phyloP scores from a whole-genome alignment of 2,797 vertebrate genomes.

The Eulemur rubriventer region DNA sequence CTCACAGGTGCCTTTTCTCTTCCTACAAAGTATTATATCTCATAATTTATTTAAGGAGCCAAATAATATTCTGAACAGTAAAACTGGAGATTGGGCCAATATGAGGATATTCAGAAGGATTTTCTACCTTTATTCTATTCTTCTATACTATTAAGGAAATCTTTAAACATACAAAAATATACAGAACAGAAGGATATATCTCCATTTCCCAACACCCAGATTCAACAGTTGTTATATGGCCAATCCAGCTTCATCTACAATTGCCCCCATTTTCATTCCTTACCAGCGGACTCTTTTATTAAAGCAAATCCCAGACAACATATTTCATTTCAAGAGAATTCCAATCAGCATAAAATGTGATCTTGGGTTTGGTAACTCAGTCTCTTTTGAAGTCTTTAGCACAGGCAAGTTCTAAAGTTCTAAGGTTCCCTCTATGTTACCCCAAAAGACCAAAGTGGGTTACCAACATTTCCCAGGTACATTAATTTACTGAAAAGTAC shows the following conservation, averaged over 20 bases:
- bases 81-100: neutral
- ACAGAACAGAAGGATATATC: neutral
- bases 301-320: slow-evolving; percentile 2
- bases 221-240: neutral
- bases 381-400: neutral
- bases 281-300: neutral
- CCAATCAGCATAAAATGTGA: neutral
- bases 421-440: neutral
- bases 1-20: neutral
- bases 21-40: neutral
- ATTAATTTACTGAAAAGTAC: neutral
- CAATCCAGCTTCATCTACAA: neutral
- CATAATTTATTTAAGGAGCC: slow-evolving; percentile 21
- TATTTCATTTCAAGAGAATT: neutral
- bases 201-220: neutral
- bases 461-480: neutral
- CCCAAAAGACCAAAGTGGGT: neutral
- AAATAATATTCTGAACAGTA: neutral
- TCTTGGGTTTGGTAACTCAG: neutral
- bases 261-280: neutral
- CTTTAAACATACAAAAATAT: slow-evolving; percentile 17
- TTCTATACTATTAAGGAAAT: neutral
- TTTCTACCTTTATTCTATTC: neutral
- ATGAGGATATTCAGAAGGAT: neutral
- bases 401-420: neutral